phyloP scores from a whole-genome alignment of 1,140 invertebrate species.

The Halesus radiatus region DNA sequence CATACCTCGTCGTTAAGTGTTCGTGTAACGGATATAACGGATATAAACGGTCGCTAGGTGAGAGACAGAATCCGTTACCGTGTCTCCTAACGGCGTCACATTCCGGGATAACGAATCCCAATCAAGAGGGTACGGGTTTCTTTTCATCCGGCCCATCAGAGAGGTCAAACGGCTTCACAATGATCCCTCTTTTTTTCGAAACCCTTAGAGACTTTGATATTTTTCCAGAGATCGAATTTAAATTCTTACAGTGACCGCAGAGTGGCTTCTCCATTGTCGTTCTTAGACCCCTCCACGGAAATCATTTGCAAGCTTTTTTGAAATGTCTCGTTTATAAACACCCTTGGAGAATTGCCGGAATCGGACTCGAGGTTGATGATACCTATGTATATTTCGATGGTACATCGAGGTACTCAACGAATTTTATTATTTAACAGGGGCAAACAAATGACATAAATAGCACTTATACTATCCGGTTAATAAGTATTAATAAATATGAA shows the following conservation, averaged over 20 bases:
- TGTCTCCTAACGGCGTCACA: conserved; percentile 6
- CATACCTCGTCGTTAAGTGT: conserved; percentile 22
- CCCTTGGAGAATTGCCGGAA: too few species aligned
- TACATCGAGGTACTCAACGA: too few species aligned
- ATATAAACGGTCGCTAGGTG: conserved; percentile 11
- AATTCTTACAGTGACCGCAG: conserved; percentile 5
- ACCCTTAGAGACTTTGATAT: background rate
- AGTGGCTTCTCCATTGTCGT: background rate
- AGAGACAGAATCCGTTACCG: conserved; percentile 13
- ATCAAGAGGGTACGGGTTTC: background rate
- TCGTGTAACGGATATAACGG: conserved; percentile 22
- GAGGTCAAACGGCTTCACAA: conserved; percentile 21
- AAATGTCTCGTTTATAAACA: conserved; percentile 3
- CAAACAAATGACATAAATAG: too few species aligned
- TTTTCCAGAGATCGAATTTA: conserved; percentile 14
- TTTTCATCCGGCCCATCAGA: conserved; percentile 19
- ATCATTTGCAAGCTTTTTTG: conserved; percentile 17
- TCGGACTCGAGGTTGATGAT: too few species aligned
- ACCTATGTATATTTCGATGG: too few species aligned
- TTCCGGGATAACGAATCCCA: conserved; percentile 17
- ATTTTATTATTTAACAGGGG: too few species aligned
- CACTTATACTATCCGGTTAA: too few species aligned
- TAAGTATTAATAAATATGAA: too few species aligned
- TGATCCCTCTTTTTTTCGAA: background rate
- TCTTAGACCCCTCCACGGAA: background rate